Evolutionary conservation across 2,888 invertebrate genomes (phyloP).

Genomic region (Seira sanloemensis): DNA sequence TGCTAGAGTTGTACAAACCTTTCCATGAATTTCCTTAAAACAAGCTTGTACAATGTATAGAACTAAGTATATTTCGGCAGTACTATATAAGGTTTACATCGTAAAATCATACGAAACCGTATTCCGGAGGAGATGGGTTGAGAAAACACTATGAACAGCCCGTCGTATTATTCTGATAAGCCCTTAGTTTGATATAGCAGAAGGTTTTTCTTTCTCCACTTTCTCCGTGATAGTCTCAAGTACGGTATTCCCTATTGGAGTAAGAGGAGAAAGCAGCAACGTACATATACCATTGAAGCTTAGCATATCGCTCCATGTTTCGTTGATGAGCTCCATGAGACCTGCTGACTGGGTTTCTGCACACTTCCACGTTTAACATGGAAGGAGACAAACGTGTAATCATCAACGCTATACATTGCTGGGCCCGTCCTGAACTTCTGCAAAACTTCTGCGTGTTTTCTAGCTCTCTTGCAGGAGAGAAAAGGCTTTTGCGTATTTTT

Average conservation of each 20-base stretch:
- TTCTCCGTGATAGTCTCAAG: too few species aligned
- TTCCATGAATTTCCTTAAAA: slow-evolving; percentile 8
- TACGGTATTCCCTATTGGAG: background rate
- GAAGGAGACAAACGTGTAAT: slow-evolving; percentile 2
- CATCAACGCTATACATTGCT: background rate
- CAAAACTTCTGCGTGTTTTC: background rate
- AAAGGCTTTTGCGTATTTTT: slow-evolving; percentile 6
- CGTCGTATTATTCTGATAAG: too few species aligned
- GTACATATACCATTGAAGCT: background rate
- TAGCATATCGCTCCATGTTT: background rate
- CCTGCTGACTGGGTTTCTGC: slow-evolving; percentile 7
- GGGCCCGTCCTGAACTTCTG: background rate
- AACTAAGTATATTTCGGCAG: too few species aligned
- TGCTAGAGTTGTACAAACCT: background rate
- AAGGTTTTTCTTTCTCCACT: slow-evolving; percentile 2
- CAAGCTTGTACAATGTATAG: too few species aligned
- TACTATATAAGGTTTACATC: too few species aligned
- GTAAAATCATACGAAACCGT: too few species aligned
- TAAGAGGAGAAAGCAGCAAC: background rate
- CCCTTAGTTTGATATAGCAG: too few species aligned
- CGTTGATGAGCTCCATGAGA: background rate
- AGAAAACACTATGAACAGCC: too few species aligned
- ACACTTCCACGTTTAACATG: background rate
- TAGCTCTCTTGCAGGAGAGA: background rate
- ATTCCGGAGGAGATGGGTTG: too few species aligned